Evolutionary conservation across 2,113 vertebrate species (phyloP).

Genomic region (Podarcis cretensis): DNA sequence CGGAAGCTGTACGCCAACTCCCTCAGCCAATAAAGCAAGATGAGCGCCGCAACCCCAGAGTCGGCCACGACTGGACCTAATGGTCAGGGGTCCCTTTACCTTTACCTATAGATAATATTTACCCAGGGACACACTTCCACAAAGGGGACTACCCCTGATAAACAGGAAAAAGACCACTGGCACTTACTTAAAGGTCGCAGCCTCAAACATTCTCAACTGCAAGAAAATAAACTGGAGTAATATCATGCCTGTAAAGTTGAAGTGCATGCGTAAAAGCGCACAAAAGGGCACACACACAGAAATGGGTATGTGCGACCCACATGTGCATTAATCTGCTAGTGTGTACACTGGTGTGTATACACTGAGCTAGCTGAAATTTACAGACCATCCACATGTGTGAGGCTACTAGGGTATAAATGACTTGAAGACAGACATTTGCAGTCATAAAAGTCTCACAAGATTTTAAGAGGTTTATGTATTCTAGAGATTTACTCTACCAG

Average conservation of each 20-base stretch:
- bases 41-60: too few relatives aligned
- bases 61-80: too few relatives aligned
- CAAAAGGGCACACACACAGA: too few relatives aligned
- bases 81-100: too few relatives aligned
- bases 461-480: neutral
- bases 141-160: neutral
- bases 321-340: neutral
- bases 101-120: neutral
- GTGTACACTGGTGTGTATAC: neutral
- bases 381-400: neutral
- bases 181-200: neutral
- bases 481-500: neutral
- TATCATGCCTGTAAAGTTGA: neutral
- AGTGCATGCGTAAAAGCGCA: too few relatives aligned
- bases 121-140: neutral
- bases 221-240: neutral
- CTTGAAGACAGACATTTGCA: neutral
- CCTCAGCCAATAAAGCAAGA: too few relatives aligned
- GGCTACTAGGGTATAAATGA: neutral
- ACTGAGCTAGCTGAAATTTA: neutral
- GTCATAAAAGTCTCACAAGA: neutral
- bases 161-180: neutral
- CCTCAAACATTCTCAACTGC: slow-evolving; percentile 3
- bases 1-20: too few relatives aligned
- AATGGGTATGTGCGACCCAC: too few relatives aligned